phyloP scores from a whole-genome alignment of 2,888 invertebrate genomes.

The Sphecodes monilicornis region DNA sequence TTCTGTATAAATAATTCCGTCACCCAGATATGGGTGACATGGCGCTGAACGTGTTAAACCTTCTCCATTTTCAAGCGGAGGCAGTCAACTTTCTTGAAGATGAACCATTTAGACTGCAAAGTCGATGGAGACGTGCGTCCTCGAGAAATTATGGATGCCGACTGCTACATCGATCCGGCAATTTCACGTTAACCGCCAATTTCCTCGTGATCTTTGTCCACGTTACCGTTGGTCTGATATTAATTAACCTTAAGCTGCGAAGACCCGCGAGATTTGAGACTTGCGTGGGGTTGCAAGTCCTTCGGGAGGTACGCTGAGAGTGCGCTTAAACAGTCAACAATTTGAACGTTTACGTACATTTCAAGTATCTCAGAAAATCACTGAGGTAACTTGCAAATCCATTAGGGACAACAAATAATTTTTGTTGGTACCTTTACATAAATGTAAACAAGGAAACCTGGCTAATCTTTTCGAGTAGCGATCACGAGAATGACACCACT shows the following conservation, averaged over 20 bases:
- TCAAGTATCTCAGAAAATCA: background rate
- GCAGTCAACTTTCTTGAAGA: slow-evolving; percentile 47
- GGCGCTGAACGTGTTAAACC: no score
- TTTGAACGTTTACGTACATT: slow-evolving; percentile 33
- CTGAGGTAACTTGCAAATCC: background rate
- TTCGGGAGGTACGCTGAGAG: slow-evolving; percentile 52
- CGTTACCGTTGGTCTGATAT: slow-evolving; percentile 61
- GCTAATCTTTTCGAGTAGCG: background rate
- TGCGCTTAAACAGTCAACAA: slow-evolving; percentile 52
- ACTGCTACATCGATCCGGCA: slow-evolving; percentile 73
- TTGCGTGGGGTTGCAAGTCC: slow-evolving; percentile 41
- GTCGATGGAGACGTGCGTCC: slow-evolving; percentile 33
- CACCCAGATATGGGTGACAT: no score
- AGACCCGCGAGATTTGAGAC: slow-evolving; percentile 63
- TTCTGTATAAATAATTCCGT: no score
- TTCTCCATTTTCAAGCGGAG: slow-evolving; percentile 21
- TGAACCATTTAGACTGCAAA: slow-evolving; percentile 30
- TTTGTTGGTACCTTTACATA: background rate
- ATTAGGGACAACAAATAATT: background rate
- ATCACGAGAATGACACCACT: background rate
- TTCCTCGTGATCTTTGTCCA: slow-evolving; percentile 66
- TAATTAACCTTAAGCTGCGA: slow-evolving; percentile 74
- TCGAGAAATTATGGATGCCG: slow-evolving; percentile 71
- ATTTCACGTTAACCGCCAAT: slow-evolving; percentile 73
- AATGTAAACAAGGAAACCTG: background rate